Conservation (phyloP, 2,888 invertebrate genomes). For the Ischnura elegans region DNA sequence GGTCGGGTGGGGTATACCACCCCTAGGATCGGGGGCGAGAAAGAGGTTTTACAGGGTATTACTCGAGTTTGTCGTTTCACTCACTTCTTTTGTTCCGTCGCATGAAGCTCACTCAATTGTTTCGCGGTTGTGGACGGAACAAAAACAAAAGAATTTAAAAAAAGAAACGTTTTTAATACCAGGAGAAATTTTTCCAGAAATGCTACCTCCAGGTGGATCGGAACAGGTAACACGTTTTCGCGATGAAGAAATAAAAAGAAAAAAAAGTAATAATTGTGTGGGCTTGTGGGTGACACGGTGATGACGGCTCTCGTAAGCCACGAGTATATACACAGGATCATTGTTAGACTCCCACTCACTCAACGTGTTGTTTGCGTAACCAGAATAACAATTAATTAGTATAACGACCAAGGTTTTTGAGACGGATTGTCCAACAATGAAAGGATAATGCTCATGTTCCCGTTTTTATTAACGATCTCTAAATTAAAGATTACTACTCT, state of each 20-base stretch:
- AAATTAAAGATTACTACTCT: neutral
- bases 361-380: too few species aligned
- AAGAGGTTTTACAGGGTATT: constrained; percentile 35
- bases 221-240: constrained; percentile 26
- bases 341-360: neutral
- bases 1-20: neutral
- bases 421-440: neutral
- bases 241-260: neutral
- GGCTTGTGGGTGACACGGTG: neutral
- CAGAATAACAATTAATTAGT: too few species aligned
- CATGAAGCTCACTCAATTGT: constrained; percentile 35
- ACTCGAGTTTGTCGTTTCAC: constrained; percentile 26
- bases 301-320: constrained; percentile 13
- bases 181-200: constrained; percentile 13
- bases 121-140: constrained; percentile 22
- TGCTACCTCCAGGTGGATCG: constrained; percentile 21
- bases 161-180: neutral
- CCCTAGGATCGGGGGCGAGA: constrained; percentile 20
- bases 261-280: neutral
- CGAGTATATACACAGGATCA: neutral
- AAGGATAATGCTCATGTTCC: neutral
- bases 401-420: neutral
- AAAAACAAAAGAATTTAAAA: neutral
- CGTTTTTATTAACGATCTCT: neutral
- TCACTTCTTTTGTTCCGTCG: constrained; percentile 20